Conservation (phyloP, 2,113 vertebrate genomes). For the Ophthalmotilapia sp. region DNA sequence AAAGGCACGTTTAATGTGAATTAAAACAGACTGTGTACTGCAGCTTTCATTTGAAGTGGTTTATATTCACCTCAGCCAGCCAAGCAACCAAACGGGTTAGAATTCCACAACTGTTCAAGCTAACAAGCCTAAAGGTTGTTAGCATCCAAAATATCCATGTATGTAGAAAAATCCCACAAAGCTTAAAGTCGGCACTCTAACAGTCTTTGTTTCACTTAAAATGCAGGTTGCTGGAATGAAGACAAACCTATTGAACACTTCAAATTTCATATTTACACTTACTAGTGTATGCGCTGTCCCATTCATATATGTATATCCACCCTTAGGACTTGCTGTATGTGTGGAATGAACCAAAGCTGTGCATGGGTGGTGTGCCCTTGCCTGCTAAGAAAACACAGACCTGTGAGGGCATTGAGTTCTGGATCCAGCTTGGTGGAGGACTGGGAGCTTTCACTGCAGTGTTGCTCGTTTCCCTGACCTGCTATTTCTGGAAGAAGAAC, state of each 20-base stretch:
- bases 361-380: slow-evolving; percentile 82
- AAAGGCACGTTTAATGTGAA: neutral
- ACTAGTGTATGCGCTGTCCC: neutral
- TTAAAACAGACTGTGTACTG: neutral
- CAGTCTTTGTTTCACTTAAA: neutral
- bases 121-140: neutral
- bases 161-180: neutral
- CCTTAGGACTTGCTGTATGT: slow-evolving; percentile 86
- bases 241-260: neutral
- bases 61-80: neutral
- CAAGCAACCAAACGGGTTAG: neutral
- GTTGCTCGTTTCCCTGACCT: slow-evolving; percentile 87
- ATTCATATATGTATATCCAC: neutral
- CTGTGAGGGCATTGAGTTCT: slow-evolving; percentile 89
- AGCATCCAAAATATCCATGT: neutral
- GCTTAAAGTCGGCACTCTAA: neutral
- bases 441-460: slow-evolving; percentile 82
- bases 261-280: neutral
- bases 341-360: slow-evolving; percentile 91
- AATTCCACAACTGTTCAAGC: neutral
- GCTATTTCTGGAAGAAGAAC: slow-evolving; percentile 99
- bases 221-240: neutral
- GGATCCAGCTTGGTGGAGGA: slow-evolving; percentile 85
- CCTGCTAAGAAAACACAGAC: slow-evolving; percentile 80
- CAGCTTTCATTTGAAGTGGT: neutral